Base-by-base conservation (phyloP, 2,113 vertebrate species). In the Corynorhinus townsendii region DNA sequence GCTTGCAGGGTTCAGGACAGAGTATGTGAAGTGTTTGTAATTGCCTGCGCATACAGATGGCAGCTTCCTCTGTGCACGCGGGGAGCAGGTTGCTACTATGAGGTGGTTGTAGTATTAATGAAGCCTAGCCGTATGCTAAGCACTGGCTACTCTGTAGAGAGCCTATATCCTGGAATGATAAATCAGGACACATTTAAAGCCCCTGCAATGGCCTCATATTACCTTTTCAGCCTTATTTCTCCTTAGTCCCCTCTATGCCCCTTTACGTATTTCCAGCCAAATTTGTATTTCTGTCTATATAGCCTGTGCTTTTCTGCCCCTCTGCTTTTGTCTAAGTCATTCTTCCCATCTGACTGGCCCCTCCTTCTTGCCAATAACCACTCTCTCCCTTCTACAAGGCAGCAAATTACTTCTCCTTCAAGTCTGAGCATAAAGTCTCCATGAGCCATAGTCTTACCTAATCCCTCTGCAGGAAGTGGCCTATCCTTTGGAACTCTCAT, bases 1-100 rank as follows among this genome's bases (percentile, higher is more conserved):
- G 68, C 40, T 93, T 47, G 49, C 47, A 68, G 92, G 30, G 95
- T 95, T 93, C 88, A 72, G 54, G 38, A 26, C 49, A 33, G 49
- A 68, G 90, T 80, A 86, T 90, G 33, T 40, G 86, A 93, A 86
- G 75, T 81, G 92, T 87, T 88, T 75, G 81, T 95, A 90, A 94
- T 93, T 97, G 90, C 85, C 73, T 77, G 28, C 49, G 49, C 3
- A 3, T 87, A 38, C 91, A 91, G 91, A 93, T 40, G 90, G 72
- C 56, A 16, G 89, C 91, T 86, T 92, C 93, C 81, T 92, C 43
- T 47, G 69, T 69, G 71, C 94, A 91, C 4, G 6, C 94, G 81
- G 80, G 35, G 47, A 77, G 54, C 93, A 89, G 83, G 79, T 80
- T 95, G 56, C 64, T 26, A 38, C 86, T 81, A 2, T 28, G 72